Conservation (phyloP, 2,888 invertebrate species). For the Halocaridina rubra region DNA sequence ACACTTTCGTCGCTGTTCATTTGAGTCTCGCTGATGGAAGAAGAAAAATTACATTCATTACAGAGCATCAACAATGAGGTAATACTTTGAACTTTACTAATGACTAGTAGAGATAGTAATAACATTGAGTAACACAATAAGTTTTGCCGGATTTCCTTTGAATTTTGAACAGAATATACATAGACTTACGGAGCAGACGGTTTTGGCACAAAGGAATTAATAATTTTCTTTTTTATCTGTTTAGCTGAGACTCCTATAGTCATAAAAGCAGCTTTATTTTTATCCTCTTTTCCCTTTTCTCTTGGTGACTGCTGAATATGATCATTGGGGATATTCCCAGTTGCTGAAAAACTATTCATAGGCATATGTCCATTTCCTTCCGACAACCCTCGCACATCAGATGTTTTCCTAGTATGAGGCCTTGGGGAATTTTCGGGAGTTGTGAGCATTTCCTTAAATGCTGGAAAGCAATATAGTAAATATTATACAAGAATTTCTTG, state of each 20-base stretch:
- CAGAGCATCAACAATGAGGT: no score
- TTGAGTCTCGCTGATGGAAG: slow-evolving; percentile 65
- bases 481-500: no score
- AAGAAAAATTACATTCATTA: no score
- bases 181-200: slow-evolving; percentile 71
- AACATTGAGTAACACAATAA: no score
- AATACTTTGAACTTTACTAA: no score
- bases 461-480: slow-evolving; percentile 66
- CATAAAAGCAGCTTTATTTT: slow-evolving; percentile 78
- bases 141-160: no score
- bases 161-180: neutral
- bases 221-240: slow-evolving; percentile 83
- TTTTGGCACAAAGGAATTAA: slow-evolving; percentile 90
- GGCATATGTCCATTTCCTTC: slow-evolving; percentile 49
- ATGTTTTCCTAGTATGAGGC: slow-evolving; percentile 75
- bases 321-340: slow-evolving; percentile 37
- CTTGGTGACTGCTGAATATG: slow-evolving; percentile 45
- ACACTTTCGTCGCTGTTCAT: slow-evolving; percentile 62
- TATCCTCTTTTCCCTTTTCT: slow-evolving; percentile 31
- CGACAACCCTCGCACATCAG: slow-evolving; percentile 72
- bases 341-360: slow-evolving; percentile 53
- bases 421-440: slow-evolving; percentile 86
- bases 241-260: slow-evolving; percentile 78
- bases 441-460: slow-evolving; percentile 78
- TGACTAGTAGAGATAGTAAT: no score